Conservation (phyloP, 2,888 invertebrate genomes). For the Polyommatus icarus region DNA sequence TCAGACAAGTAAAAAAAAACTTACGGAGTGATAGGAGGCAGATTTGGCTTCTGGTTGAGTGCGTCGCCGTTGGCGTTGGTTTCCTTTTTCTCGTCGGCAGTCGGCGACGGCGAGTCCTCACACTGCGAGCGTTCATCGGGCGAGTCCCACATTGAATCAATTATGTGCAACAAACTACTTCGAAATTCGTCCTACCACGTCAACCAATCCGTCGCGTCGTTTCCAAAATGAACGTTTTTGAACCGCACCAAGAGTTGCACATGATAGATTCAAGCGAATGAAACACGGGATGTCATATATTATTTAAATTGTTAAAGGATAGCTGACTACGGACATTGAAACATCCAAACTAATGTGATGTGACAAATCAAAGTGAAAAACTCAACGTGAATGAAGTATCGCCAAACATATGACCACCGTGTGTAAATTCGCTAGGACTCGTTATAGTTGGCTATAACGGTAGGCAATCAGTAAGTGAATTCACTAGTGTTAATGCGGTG, state of each 20-base stretch:
- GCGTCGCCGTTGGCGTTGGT: conserved; percentile 65
- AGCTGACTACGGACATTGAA: conserved; percentile 76
- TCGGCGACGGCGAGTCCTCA: conserved; percentile 65
- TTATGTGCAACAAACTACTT: conserved; percentile 82
- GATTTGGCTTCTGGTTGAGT: conserved; percentile 74
- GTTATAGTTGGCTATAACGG: conserved; percentile 53
- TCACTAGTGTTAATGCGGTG: conserved; percentile 47
- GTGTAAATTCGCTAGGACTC: conserved; percentile 79
- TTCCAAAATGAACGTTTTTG: conserved; percentile 46
- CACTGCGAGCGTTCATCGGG: conserved; percentile 81
- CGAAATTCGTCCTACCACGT: conserved; percentile 78
- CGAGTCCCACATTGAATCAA: conserved; percentile 82
- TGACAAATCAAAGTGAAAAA: conserved; percentile 72
- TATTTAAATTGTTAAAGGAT: conserved; percentile 72
- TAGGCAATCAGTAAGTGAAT: conserved; percentile 48
- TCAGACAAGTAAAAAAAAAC: conserved; percentile 43
- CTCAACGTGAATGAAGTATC: conserved; percentile 70
- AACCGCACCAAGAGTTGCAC: conserved; percentile 74
- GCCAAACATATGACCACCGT: conserved; percentile 80
- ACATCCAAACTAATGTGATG: conserved; percentile 73
- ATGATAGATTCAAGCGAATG: conserved; percentile 82
- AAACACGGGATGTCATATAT: conserved; percentile 82
- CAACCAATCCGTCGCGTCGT: conserved; percentile 55
- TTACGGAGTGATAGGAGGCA: conserved; percentile 83
- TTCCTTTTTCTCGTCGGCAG: conserved; percentile 60